A percentile compares a stretch with the other conserved stretches of the same genome.
Conservation (phyloP, 2,113 vertebrate genomes). For the Ailuropoda melanoleuca region DNA sequence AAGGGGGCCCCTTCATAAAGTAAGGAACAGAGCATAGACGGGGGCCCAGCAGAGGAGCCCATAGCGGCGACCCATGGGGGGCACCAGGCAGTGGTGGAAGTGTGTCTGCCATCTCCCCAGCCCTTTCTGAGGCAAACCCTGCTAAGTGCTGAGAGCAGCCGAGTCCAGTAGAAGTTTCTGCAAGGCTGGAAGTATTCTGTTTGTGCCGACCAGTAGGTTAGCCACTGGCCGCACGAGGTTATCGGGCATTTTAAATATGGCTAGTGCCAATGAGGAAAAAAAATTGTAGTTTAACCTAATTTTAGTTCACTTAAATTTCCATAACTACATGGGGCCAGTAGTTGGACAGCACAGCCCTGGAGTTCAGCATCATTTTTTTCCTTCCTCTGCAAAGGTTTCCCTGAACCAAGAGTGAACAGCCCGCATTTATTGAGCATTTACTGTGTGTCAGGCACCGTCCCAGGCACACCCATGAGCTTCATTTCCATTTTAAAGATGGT, state of each 20-base stretch:
- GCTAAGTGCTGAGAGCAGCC: not conserved
- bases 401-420: not conserved
- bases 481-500: not conserved
- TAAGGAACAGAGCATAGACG: not conserved
- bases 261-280: not conserved
- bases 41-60: no score
- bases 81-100: not conserved
- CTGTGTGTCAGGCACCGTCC: not conserved
- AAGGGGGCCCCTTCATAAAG: not conserved
- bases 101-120: accelerated
- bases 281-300: not conserved
- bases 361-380: no score
- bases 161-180: not conserved
- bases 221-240: not conserved
- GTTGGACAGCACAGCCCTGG: not conserved
- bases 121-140: not conserved
- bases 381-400: not conserved
- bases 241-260: not conserved
- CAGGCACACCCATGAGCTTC: not conserved
- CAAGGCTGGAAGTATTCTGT: not conserved
- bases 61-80: not conserved
- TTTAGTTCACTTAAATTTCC: not conserved
- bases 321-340: not conserved
- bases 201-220: no score
- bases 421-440: accelerated